Base-by-base conservation (phyloP, 2,797 vertebrate genomes). In the Coregonus suidteri region DNA sequence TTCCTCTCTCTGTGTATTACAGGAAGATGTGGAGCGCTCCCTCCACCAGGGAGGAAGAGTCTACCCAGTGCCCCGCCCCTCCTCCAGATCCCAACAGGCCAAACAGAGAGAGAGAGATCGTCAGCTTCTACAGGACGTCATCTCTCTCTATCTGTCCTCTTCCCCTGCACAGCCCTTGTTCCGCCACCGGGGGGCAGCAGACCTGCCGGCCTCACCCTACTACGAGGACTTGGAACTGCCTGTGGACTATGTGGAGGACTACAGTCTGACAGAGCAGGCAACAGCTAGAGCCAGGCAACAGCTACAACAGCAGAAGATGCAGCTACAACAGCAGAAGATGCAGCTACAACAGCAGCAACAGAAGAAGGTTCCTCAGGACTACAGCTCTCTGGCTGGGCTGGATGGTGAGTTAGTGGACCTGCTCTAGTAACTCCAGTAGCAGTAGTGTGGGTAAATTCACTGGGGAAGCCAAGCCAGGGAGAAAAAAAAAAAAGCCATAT, bases 81-180 rank as follows among this genome's bases (percentile, higher is more conserved):
- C 90, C 6, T 87, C 86, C 14, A 90, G 87, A 71, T 86, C 85
- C 31, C 90, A 59, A 6, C 56, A 92, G 83, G 78, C 83, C 64
- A 90, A 88, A 76, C 90, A 93, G 81, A 93, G 93, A 79, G 91
- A 89, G 81, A 84, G 75, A 67, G 90, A 90, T 80, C 88, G 86
- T 4, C 96, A 96, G 90, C 91, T 96, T 84, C 92, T 98, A 81
- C 95, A 97, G 87, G 95, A 97, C 77, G 90, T 95, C 14, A 82
- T 96, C 67, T 93, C 96, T 66, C 88, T 96, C 31, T 96, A 97
- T 79, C 87, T 97, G 81, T 84, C 94, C 0, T 93, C 71, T 3
- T 51, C 70, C 13, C 70, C 92, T 25, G 88, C 84, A 7, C 92
- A 94, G 81, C 91, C 94, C 0, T 91, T 93, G 4, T 91, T 93